Base-by-base conservation (phyloP, 2,888 invertebrate genomes). In the Sminthurides aquaticus region DNA sequence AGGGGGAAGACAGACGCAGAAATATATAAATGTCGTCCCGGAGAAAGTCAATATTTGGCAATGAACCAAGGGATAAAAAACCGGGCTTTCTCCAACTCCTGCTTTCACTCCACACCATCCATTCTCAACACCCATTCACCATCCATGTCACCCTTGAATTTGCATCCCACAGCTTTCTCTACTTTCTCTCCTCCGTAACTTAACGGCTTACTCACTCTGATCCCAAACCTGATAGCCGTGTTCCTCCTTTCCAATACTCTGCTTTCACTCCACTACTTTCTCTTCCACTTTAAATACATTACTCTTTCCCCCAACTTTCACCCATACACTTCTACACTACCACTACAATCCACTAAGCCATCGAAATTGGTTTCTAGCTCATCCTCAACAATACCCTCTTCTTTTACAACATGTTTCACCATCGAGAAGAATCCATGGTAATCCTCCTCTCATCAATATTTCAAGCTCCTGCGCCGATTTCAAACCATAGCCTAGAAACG, bases 11-110 rank as follows among this genome's bases (percentile, higher is more conserved):
- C 62, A 62, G 62, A 43, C 62, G 62, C 62, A 62, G 62, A 62
- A 62, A 62, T 43, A 62, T 43, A 56, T 56, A 62, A 62, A 56
- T 62, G 62, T 62, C 49, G 34, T 57, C 43, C 43, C 8, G 43
- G 43, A 34, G 34, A 62, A 62, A 62, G 62, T 62, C 62, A 62
- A 62, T 62, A 62, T 56, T 62, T 62, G 62, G 62, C 62, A 62
- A 56, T 57, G 62, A 62, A 62, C 62, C 62, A 62, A 62, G 43
- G 56, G 26, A 18, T 25, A 56, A 34, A 34, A 34, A 34, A 34
- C 43, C 43, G 8, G 15, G 15, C 43, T 11, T 34, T 34, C 15
- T 34, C 43, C 43, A 11, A 5, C 43, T 34, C 43, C 5, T 15
- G 43, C 43, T 15, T 34, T 34, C 43, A 5, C 43, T n/a, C n/a